These are phyloP conservation scores for Chauna torquata DNA, from an alignment of 2,113 vertebrate species.

Conservation along the genomic window DNA sequence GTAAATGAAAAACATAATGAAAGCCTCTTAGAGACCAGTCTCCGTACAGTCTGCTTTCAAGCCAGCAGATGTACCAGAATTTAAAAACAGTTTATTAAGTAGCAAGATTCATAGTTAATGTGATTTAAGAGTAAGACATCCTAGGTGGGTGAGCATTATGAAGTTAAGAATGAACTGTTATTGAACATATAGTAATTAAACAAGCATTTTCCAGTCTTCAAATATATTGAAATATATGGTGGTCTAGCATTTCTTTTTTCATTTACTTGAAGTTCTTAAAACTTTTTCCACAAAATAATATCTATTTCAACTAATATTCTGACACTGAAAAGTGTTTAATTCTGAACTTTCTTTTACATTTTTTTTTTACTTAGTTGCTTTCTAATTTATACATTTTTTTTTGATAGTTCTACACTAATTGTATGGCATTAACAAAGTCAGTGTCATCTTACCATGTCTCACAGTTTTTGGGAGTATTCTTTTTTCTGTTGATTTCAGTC, in stretches of 20 bases:
- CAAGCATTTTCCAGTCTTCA: neutral
- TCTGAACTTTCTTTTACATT: neutral
- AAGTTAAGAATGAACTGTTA: neutral
- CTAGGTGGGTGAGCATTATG: neutral
- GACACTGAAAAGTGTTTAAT: neutral
- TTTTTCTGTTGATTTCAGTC: neutral
- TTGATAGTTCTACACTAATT: neutral
- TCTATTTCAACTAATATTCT: neutral
- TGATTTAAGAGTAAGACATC: neutral
- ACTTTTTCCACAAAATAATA: neutral
- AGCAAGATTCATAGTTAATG: neutral
- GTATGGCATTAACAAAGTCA: neutral
- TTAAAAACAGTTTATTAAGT: slow-evolving; percentile 21
- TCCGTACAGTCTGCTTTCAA: slow-evolving; percentile 12
- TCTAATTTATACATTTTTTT: neutral
- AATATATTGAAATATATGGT: neutral
- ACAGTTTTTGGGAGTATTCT: neutral
- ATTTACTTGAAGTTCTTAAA: neutral
- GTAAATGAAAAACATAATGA: slow-evolving; percentile 33
- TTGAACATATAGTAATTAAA: neutral
- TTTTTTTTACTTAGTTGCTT: neutral
- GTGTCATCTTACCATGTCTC: neutral
- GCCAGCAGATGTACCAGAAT: slow-evolving; percentile 21
- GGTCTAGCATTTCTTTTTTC: neutral
- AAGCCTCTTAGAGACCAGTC: neutral